Base-by-base conservation (phyloP, 1,140 invertebrate genomes). In the Diorhabda elongata region DNA sequence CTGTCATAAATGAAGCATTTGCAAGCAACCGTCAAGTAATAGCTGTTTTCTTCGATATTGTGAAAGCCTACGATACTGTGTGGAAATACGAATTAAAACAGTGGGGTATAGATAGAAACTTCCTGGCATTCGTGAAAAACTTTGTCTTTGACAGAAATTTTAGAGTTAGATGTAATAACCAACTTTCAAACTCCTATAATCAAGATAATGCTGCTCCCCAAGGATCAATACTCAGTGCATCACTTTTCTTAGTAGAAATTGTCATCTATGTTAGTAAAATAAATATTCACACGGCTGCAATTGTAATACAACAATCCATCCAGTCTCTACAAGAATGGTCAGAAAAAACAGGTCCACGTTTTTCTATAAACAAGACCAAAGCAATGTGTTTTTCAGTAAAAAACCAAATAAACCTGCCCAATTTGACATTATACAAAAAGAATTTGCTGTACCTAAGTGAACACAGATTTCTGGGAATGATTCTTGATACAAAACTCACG, bases 401-500 rank as follows among this genome's bases (percentile, higher is more conserved):
- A 26, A 26, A 26, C 26, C 26, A 26, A 26, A 26, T 26, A 26
- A 26, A 26, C 26, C 26, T 41, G 43, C 11, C 66, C 3, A 58
- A 2, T 26, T 11, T 57, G 5, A 26, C 6, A 9, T 61, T 44
- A 5, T 6, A 44, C 11, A 44, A 8, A 9, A 5, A 60, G 26
- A 7, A 8, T 6, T 60, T 60, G 58, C 5, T 9, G 26, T 60
- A 6, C 5, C 7, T 44, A 4, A 42, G 45, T 5, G 67, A 64
- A 7, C 42, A 43, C 43, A 73, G 71, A 68, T 71, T 75, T 41
- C 57, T 75, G 6, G 11, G 11, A 11, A 11, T 11, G 11, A 11
- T 11, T 11, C 11, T 11, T 11, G 11, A 11, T 11, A 11, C 11
- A 11, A 11, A 11, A 11, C 11, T 11, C 11, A 11, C 11, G 11